Conservation (phyloP, 2,888 invertebrate species). For the Sthenelais limicola region DNA sequence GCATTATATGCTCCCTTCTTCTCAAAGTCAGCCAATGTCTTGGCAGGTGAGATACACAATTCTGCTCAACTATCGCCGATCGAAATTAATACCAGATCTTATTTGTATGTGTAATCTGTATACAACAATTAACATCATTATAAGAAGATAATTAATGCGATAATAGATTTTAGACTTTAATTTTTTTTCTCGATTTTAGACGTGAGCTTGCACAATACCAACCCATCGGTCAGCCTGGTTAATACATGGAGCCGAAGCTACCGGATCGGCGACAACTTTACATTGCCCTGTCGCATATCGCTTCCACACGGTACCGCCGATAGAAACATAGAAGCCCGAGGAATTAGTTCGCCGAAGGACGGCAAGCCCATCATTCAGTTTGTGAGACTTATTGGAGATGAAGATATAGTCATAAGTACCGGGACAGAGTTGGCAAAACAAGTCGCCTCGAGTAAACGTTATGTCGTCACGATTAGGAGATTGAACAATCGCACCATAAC, state of each 20-base stretch:
- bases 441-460: neutral
- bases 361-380: conserved; percentile 12
- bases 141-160: too few relatives aligned
- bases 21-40: too few relatives aligned
- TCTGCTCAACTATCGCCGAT: too few relatives aligned
- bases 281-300: conserved; percentile 15
- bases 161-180: too few relatives aligned
- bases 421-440: conserved; percentile 9
- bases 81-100: too few relatives aligned
- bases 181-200: too few relatives aligned
- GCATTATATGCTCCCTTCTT: too few relatives aligned
- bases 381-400: conserved; percentile 19
- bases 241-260: conserved; percentile 40
- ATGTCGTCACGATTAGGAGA: neutral
- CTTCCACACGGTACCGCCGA: neutral
- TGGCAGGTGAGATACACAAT: too few relatives aligned
- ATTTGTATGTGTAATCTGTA: too few relatives aligned
- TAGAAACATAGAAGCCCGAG: neutral
- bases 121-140: too few relatives aligned
- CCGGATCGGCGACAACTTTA: conserved; percentile 40
- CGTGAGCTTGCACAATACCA: too few relatives aligned
- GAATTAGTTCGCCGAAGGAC: too few relatives aligned
- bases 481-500: conserved; percentile 4
- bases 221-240: conserved; percentile 37
- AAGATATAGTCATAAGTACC: conserved; percentile 9